Base-by-base conservation (phyloP, 2,797 vertebrate species). In the Anguilla marmorata region DNA sequence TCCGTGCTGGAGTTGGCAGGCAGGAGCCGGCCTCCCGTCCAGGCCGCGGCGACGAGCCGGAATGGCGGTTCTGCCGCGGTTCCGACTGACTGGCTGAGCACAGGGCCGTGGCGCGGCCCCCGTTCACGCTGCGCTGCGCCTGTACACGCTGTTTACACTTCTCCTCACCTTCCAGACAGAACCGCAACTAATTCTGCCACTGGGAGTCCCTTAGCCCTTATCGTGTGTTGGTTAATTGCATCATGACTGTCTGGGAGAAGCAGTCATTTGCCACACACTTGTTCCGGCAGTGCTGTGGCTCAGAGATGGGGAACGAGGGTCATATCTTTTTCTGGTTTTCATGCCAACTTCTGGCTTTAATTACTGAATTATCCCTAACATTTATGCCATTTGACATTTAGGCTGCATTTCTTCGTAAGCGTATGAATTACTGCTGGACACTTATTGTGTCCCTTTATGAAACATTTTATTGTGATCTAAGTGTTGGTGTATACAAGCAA, bases 151-250 rank as follows among this genome's bases (percentile, higher is more conserved):
- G 91, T 93, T 93, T 91, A 90, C 91, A 92, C 92, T 92, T 90
- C 85, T 54, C 79, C 3, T 21, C 87, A 87, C 74, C 88, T 90
- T 52, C 86, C 89, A 91, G 86, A 87, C 83, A 63, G 89, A 93
- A 92, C 91, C 66, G 91, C 89, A 92, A 93, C 91, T 92, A 91
- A 90, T 89, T 90, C 91, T 87, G 91, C 90, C 89, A 91, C 87
- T 89, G 88, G 87, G 90, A 89, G 89, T 88, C 90, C 88, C 89
- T 87, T 90, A 91, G 90, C 91, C 91, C 91, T 90, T 91, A 90
- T 92, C 89, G 9, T 84, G 86, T 48, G 33, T 66, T 27, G 37
- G 50, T 85, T 48, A 79, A 27, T 87, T 89, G 41, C 63, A 27
- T 37, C 85, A 74, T 16, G 21, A 50, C 45, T n/a, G 16, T 50